These are phyloP conservation scores for Drosophila bocki DNA, from an alignment of 1,140 invertebrate species.

Conservation along the genomic window DNA sequence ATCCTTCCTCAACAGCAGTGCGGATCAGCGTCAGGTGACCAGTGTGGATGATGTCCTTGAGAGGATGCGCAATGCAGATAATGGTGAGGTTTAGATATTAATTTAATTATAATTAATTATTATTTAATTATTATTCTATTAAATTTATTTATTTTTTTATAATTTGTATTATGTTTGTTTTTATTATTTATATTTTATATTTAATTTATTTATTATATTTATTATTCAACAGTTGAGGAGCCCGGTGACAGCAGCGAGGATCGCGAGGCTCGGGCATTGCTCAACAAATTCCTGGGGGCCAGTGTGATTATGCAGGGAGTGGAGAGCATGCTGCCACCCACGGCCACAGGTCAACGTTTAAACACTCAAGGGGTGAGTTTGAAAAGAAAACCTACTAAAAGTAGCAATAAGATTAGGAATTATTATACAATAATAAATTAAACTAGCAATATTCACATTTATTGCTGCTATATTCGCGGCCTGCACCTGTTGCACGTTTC, in stretches of 20 bases:
- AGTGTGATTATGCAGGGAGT: slow-evolving; percentile 89
- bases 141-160: no score
- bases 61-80: slow-evolving; percentile 90
- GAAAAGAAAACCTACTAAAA: not conserved
- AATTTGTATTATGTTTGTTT: no score
- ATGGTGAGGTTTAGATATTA: slow-evolving; percentile 85
- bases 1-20: slow-evolving; percentile 89
- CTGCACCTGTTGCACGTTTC: slow-evolving; percentile 10
- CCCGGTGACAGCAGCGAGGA: slow-evolving; percentile 88
- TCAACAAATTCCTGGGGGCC: slow-evolving; percentile 92
- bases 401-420: no score
- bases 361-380: slow-evolving; percentile 69
- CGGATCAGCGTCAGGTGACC: slow-evolving; percentile 87
- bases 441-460: not conserved
- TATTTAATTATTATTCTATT: no score
- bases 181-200: no score
- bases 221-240: slow-evolving; percentile 85
- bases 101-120: no score
- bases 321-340: slow-evolving; percentile 71
- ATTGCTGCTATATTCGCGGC: not conserved
- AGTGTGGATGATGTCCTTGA: slow-evolving; percentile 90
- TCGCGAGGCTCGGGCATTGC: slow-evolving; percentile 89
- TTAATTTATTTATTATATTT: not conserved
- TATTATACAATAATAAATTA: not conserved
- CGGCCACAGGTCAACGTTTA: slow-evolving; percentile 48